Base-by-base conservation (phyloP, 1,140 invertebrate genomes). In the Teleopsis dalmanni region DNA sequence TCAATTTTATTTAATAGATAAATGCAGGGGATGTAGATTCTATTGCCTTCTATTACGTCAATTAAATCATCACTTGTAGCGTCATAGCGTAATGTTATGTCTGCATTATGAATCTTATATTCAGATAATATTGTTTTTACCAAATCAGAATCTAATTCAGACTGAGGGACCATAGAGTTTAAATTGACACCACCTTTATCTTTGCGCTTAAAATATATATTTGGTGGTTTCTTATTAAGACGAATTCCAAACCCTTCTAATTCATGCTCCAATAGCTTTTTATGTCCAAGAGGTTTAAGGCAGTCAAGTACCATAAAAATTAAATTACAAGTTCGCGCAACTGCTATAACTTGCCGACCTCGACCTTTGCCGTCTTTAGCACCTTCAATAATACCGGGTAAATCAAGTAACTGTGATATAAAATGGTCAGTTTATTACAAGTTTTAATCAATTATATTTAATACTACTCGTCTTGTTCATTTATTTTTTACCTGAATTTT, bases 351-450 rank as follows among this genome's bases (percentile, higher is more conserved):
- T 78, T 99, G 97, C 60, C 95, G 81, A 79, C 97, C 95, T 37
- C 67, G 66, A 65, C 67, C 67, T 54, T 70, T 70, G 35, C 90
- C 90, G 72, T 99, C 97, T 72, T 99, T 99, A n/a, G 97, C 97
- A 56, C 97, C 97, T 78, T 99, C 97, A 68, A 99, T 99, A 72
- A 99, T 99, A 77, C 97, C 97, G 52, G 97, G 97, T 52, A 99
- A 79, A 85, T 99, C 97, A 4, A 99, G 76, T 21, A 99, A 73
- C 54, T 52, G 22, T 16, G 22, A 40, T 36, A 22, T 22, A 29
- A 85, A 29, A 29, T 29, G 13, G 7, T 29, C 7, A 7, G 7
- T 96, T 72, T 36, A 25, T 41, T 40, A 8, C 7, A 40, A 9
- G 21, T 21, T 23, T 19, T 13, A 31, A 18, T 34, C 3, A 34